Evolutionary conservation across 92 coral and sea anemone genomes (phyloP).

Genomic region (Pocillopora meandrina): DNA sequence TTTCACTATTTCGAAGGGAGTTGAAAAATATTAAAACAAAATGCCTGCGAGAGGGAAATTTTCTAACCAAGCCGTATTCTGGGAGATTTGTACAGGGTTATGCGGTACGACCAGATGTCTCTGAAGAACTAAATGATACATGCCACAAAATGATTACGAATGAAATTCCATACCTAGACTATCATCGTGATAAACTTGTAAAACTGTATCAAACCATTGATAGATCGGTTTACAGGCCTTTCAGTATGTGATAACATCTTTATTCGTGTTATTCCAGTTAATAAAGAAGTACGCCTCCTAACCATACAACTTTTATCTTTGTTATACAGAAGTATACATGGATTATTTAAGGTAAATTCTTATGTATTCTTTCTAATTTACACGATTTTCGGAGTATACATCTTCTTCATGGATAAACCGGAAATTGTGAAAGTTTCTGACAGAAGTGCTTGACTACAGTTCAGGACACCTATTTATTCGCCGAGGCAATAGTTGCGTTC

Average conservation of each 20-base stretch:
- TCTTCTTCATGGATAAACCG: too few relatives aligned
- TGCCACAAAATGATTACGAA: constrained; percentile 36
- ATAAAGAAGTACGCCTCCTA: too few relatives aligned
- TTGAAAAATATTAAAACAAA: constrained; percentile 1
- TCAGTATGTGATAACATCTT: not conserved
- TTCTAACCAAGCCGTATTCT: constrained; percentile 29
- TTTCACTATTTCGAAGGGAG: constrained; percentile 40
- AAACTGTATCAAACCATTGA: constrained; percentile 21
- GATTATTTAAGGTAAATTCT: too few relatives aligned
- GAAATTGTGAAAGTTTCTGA: too few relatives aligned
- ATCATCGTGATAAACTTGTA: constrained; percentile 18
- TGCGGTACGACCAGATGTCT: constrained; percentile 10
- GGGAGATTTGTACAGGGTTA: constrained; percentile 39
- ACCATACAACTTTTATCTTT: too few relatives aligned
- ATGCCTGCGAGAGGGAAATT: constrained; percentile 24
- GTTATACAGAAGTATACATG: too few relatives aligned
- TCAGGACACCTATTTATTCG: too few relatives aligned
- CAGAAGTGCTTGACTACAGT: too few relatives aligned
- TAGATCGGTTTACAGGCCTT: not conserved
- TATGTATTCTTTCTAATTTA: too few relatives aligned
- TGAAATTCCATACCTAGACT: constrained; percentile 23
- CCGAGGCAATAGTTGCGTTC: too few relatives aligned
- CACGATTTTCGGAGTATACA: too few relatives aligned
- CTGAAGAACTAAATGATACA: constrained; percentile 24
- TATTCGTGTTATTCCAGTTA: too few relatives aligned